Evolutionary conservation across 2,888 invertebrate genomes (phyloP), one percentile per base, ranked within the genome.

Genomic region (Drosophila prolongata): DNA sequence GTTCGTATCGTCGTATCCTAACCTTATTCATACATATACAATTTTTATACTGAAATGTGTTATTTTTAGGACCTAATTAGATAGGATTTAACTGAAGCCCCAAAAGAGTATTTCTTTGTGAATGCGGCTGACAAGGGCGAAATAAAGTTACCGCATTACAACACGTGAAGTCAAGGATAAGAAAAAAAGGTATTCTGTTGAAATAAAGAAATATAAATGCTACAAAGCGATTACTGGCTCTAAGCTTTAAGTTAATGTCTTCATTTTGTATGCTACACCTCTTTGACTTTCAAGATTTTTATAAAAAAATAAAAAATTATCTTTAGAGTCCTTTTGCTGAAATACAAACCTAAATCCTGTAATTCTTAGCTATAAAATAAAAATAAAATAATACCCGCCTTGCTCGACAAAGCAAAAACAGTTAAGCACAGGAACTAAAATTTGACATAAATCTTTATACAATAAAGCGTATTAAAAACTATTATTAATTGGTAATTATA

Each of bases 111-210:
- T 65, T 13, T 2, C 19, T 30, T n/a, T 43, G 11, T 16, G 11
- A 50, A 16, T 38, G 8, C 6, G 38, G 13, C 38, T 13, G 37
- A 40, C 53, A 68, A 35, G 35, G 40, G 10, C 9, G 42, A 73
- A 70, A 77, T 77, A 59, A 70, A 80, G 77, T 69, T 70, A 69
- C 59, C 78, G 70, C 75, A 75, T 46, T 46, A 68, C 70, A 75
- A 75, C 69, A 83, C 80, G 71, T 80, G 44, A 70, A 55, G 44
- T 19, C 40, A 43, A 46, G 38, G 35, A 44, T 50, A 70, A 61
- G 30, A 27, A 49, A 34, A 54, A 69, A 27, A 67, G 53, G 54
- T 35, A n/a, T 37, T 9, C 16, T 55, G 16, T 19, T 43, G 37
- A 27, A 50, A 44, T 19, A 40, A 61, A 46, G 60, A 65, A 50